Evolutionary conservation across 2,888 invertebrate species (phyloP), one percentile per base, ranked within the genome.

Genomic region (Hirudinaria manillensis): DNA sequence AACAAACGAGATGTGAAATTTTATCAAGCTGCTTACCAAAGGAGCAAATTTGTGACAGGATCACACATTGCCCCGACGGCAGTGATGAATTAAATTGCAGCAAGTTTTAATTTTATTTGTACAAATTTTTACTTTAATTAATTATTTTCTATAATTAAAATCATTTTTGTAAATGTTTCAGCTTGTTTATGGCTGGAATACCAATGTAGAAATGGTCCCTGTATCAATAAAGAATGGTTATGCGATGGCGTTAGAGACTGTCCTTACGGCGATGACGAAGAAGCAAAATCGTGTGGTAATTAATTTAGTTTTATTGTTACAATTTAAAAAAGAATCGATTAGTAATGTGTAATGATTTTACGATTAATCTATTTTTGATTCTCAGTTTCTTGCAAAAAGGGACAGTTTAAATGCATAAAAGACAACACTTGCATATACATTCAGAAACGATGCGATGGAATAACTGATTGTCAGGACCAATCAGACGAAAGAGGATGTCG

Each of bases 391-490:
- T 45, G 45, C 45, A 45, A 45, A 45, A 45, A 45, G 13, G 45
- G 45, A 45, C 4, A 45, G 45, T 45, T 45, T 45, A 45, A 45
- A 45, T 45, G 45, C 45, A 16, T 45, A 10, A 45, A 7, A 45
- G 45, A 45, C 45, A 45, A 55, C 70, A 29, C 38, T 32, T 82
- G 83, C 78, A 78, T 83, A n/a, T 75, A 77, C n/a, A n/a, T 61
- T 21, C 67, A 73, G 7, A 76, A 75, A 74, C 6, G 53, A 27
- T 79, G 79, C 71, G 79, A 84, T 72, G 82, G 82, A 0, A 68
- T 76, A 2, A 55, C 75, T 53, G 81, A 81, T 76, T 81, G 81
- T 65, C 75, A 68, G 27, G 78, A 80, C 68, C 75, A 70, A 4
- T 67, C 72, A 0, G 79, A 79, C 34, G 79, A 79, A 56, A 3